phyloP scores from a whole-genome alignment of 2,888 invertebrate genomes.

The Coenonympha arcania region DNA sequence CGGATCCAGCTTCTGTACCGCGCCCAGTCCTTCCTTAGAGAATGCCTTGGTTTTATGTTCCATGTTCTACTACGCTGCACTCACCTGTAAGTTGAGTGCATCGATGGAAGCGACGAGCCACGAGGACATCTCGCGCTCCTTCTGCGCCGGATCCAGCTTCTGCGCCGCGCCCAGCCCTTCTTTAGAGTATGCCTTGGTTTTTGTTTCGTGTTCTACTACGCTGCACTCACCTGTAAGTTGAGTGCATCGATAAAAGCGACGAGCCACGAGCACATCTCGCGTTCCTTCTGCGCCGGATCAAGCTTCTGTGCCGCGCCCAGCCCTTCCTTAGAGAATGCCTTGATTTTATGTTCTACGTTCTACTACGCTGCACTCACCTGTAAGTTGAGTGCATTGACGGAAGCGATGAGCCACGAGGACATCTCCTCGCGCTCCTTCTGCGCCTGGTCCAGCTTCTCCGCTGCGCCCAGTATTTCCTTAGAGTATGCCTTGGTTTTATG shows the following conservation, averaged over 20 bases:
- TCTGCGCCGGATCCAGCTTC: conserved; percentile 98
- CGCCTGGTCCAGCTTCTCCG: conserved; percentile 98
- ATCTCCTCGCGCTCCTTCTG: conserved; percentile 98
- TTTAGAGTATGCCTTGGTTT: conserved; percentile 99
- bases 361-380: too few relatives aligned
- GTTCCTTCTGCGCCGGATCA: too few relatives aligned
- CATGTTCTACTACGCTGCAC: conserved; percentile 99
- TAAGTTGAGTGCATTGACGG: conserved; percentile 93
- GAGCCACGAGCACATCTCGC: too few relatives aligned
- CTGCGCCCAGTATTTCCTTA: conserved; percentile 99
- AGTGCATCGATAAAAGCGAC: too few relatives aligned
- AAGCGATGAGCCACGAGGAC: conserved; percentile 92
- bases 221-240: conserved; percentile 87
- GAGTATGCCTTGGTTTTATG: too few relatives aligned
- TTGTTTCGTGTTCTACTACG: conserved; percentile 99
- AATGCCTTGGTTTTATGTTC: conserved; percentile 99
- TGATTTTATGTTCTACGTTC: too few relatives aligned
- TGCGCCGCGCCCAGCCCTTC: conserved; percentile 99
- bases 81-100: conserved; percentile 89
- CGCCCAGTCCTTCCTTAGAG: conserved; percentile 99
- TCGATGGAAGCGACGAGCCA: conserved; percentile 96
- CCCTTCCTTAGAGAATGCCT: too few relatives aligned
- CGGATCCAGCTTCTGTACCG: conserved; percentile 98
- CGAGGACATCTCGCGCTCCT: conserved; percentile 93
- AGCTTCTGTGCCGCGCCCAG: too few relatives aligned